Base-by-base conservation (phyloP, 1,140 invertebrate species). In the Drosophila melanogaster region DNA sequence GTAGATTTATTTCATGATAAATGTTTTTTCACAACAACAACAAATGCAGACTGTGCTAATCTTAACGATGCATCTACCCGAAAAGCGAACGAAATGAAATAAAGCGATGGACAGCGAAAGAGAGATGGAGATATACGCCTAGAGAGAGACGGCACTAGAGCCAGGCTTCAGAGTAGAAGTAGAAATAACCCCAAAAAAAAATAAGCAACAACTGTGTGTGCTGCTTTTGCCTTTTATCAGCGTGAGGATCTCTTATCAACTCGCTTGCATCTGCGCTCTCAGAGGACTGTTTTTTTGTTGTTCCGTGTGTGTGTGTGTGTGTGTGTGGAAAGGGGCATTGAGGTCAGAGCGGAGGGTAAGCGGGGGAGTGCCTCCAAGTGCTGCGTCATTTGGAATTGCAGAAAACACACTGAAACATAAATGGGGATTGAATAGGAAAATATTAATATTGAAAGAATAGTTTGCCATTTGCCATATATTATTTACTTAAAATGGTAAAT, bases 1-100 rank as follows among this genome's bases (percentile, higher is more conserved):
- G 85, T 87, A 87, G 84, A 87, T 87, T 89, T 89, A 87, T 89
- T 84, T 89, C 79, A 73, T 89, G 83, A 87, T 87, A 87, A 87
- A 87, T 89, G 83, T 77, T 84, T 89, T 78, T 46, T 61, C 66
- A 37, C 69, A 66, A 50, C 71, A 83, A 70, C 77, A 76, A 73
- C 66, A 71, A 81, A 77, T 66, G 61, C 79, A 66, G 79, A 53
- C 64, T 71, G 79, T 54, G 69, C 57, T 69, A 84, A 87, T 87
- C 84, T 87, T 87, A 87, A 87, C 84, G 84, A 87, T 87, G 77
- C 81, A 87, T 90, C 79, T 87, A 84, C 65, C 78, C 62, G 70
- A 75, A 80, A 72, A 77, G 79, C 73, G 79, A 86, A 81, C 79
- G 79, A 89, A 86, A 86, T 86, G 83, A 83, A 86, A 86, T 86